Evolutionary conservation across 1,140 invertebrate genomes (phyloP), one percentile per base, ranked within the genome.

Genomic region (Saccostrea glomerata): DNA sequence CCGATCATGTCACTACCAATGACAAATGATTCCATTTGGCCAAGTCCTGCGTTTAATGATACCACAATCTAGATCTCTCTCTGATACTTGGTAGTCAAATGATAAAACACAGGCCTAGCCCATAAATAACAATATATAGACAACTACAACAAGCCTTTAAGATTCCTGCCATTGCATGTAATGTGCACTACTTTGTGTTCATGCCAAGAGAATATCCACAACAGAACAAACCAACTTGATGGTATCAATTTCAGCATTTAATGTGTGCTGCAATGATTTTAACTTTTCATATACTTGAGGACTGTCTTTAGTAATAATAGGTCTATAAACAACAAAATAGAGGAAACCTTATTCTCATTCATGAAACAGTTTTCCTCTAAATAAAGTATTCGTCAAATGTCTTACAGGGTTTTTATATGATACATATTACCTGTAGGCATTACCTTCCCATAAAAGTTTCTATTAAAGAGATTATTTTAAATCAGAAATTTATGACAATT

Each of bases 21-120:
- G 70, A 77, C 70, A 77, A 77, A 77, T 77, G 70, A 77, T 77
- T 77, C 70, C 70, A 77, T 77, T 77, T 77, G 70, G 70, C 70
- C 70, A 77, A 36, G 70, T 77, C 70, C 70, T 25, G 5, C 30
- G 25, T 25, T 77, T 77, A 77, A 77, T 77, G 70, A 77, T 77
- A 77, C 70, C 23, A 47, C 25, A 36, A 77, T 77, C 70, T 77
- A 77, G 70, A 77, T 77, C 70, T 77, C 70, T 17, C 2, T 77
- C 70, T 77, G 70, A 77, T 77, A 77, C 70, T 77, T 13, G 70
- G 70, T 25, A 25, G 70, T 17, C 70, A 15, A 30, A 77, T 77
- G 70, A 77, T 77, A 77, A 77, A 77, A 84, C 40, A 84, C 82
- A 84, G 5, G 20, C 40, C 40, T 12, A 20, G 47, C 40, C 20